A percentile compares a stretch with the other conserved stretches of the same genome.
Evolutionary conservation across 2,888 invertebrate genomes (phyloP).

Genomic region (Watsonalla cultraria): DNA sequence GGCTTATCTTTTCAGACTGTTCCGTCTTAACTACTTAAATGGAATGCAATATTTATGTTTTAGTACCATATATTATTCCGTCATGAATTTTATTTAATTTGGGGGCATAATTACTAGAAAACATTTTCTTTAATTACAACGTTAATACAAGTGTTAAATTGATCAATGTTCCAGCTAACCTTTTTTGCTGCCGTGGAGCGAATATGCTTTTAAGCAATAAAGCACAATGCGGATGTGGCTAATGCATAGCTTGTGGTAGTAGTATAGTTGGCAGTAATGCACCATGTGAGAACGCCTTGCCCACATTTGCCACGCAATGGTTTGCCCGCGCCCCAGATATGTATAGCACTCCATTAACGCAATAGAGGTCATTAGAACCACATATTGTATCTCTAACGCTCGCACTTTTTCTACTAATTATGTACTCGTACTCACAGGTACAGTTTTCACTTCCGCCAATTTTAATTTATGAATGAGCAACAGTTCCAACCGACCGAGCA

Average conservation of each 20-base stretch:
- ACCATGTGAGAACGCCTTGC: conserved; percentile 29
- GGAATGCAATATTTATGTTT: conserved; percentile 1
- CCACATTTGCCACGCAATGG: conserved; percentile 45
- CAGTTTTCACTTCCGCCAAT: conserved; percentile 43
- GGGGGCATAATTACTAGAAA: not conserved
- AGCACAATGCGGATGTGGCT: conserved; percentile 17
- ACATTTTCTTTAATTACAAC: no score
- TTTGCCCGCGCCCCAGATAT: conserved; percentile 38
- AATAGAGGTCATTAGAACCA: conserved; percentile 33
- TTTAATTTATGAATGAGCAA: conserved; percentile 46
- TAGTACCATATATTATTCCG: not conserved
- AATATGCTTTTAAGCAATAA: not conserved
- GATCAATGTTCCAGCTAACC: no score
- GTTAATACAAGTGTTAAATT: no score
- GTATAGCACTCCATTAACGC: conserved; percentile 37
- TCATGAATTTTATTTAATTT: not conserved
- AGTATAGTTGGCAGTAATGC: conserved; percentile 9
- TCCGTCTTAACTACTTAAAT: conserved; percentile 8
- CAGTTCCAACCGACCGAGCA: conserved; percentile 37
- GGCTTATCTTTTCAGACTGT: conserved; percentile 23
- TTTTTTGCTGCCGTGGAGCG: not conserved
- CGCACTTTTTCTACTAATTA: conserved; percentile 17
- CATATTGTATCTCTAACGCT: conserved; percentile 13
- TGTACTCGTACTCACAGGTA: conserved; percentile 26
- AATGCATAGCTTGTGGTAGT: conserved; percentile 20